A percentile compares a stretch with the other conserved stretches of the same genome.
Evolutionary conservation across 2,888 invertebrate species (phyloP).

Genomic region (Amphipyra berbera): DNA sequence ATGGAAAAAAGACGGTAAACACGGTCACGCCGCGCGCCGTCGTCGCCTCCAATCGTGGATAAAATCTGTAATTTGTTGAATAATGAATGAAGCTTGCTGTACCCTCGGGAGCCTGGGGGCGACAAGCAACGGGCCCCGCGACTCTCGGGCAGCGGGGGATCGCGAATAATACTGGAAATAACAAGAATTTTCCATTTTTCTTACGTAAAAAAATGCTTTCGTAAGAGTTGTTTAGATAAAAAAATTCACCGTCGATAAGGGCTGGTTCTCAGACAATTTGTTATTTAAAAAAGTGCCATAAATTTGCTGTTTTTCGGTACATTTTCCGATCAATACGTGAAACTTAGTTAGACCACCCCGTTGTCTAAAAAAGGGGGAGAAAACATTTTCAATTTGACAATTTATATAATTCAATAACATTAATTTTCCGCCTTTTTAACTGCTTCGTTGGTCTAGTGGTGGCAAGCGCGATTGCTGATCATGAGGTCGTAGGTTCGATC

Average conservation of each 20-base stretch:
- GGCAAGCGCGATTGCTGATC: too few relatives aligned
- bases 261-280: neutral
- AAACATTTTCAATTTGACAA: too few relatives aligned
- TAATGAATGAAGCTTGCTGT: conserved; percentile 40
- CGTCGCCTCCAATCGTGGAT: conserved; percentile 28
- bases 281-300: too few relatives aligned
- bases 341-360: too few relatives aligned
- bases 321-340: too few relatives aligned
- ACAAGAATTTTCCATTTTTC: conserved; percentile 30
- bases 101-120: neutral
- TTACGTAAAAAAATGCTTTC: conserved; percentile 17
- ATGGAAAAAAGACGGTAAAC: conserved; percentile 8
- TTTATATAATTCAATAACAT: too few relatives aligned
- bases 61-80: conserved; percentile 47
- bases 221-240: conserved; percentile 14
- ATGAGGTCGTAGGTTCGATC: too few relatives aligned
- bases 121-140: neutral
- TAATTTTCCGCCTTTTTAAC: too few relatives aligned
- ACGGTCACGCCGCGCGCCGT: neutral
- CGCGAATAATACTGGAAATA: conserved; percentile 19
- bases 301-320: too few relatives aligned
- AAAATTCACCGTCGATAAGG: conserved; percentile 7
- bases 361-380: too few relatives aligned
- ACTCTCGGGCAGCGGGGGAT: neutral
- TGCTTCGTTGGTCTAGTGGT: too few relatives aligned